Evolutionary conservation across 2,113 vertebrate genomes (phyloP).

Genomic region (Pterocles gutturalis): DNA sequence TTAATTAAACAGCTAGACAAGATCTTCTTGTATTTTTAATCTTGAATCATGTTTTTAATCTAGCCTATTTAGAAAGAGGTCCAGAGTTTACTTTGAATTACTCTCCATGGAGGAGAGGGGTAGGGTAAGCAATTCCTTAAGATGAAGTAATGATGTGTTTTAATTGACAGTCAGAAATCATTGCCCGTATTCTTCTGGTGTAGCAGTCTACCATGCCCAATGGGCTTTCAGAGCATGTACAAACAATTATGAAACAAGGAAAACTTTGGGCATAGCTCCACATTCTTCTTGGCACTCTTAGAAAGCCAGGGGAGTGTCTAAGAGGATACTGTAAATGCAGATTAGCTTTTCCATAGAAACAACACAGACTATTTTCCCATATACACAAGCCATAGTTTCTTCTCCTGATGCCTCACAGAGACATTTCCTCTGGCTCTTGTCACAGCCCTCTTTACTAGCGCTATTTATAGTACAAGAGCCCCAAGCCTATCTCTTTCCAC

Average conservation of each 20-base stretch:
- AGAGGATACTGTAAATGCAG: background rate
- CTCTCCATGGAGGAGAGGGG: background rate
- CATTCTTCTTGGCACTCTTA: conserved; percentile 11
- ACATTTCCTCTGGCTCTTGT: background rate
- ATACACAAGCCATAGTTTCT: background rate
- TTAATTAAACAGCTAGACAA: background rate
- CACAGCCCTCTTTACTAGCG: background rate
- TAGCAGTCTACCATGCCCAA: background rate
- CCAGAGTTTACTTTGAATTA: background rate
- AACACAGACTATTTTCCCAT: background rate
- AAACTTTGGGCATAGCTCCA: background rate
- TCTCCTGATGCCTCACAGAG: background rate
- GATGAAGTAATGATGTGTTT: background rate
- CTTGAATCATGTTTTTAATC: background rate
- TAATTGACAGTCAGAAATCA: background rate
- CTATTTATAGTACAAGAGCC: background rate
- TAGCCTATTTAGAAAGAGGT: background rate
- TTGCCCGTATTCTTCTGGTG: background rate
- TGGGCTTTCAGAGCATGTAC: background rate
- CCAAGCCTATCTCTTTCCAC: background rate
- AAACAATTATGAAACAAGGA: background rate
- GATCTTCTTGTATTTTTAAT: background rate
- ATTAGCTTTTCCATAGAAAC: background rate
- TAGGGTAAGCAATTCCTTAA: background rate
- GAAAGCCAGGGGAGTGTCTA: background rate